These are phyloP conservation scores for Bradypus variegatus DNA, from an alignment of 2,797 vertebrate genomes.

Conservation along the genomic window DNA sequence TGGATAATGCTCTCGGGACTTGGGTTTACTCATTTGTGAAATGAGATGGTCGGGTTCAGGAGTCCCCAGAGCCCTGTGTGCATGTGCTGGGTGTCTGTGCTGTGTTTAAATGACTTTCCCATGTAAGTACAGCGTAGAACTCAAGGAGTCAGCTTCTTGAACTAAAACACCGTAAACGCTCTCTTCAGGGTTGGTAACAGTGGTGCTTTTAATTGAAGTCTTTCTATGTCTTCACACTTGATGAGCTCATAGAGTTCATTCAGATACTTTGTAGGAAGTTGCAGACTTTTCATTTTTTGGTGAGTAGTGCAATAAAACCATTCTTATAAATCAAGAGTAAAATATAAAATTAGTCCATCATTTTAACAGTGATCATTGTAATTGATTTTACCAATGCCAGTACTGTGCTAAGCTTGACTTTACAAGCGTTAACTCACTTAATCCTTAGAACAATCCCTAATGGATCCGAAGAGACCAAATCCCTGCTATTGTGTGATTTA, in stretches of 20 bases:
- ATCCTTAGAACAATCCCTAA: fast-evolving
- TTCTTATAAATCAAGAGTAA: slow-evolving; percentile 19
- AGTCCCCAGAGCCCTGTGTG: neutral
- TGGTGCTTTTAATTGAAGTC: neutral
- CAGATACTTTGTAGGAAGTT: neutral
- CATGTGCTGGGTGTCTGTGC: neutral
- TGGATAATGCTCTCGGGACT: neutral
- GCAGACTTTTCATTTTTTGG: neutral
- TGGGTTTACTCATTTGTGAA: neutral
- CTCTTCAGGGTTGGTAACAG: neutral
- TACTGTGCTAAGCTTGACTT: neutral
- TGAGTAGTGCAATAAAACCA: neutral
- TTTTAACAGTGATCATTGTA: neutral
- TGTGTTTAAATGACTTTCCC: neutral
- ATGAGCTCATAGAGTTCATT: neutral
- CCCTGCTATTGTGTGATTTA: neutral
- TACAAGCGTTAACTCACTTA: neutral
- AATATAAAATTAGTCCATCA: neutral
- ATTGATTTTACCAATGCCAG: neutral
- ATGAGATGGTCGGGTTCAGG: neutral
- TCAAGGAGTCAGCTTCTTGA: neutral
- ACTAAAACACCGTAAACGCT: fast-evolving
- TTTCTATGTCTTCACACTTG: neutral
- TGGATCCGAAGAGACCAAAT: neutral
- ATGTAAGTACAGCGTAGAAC: fast-evolving